These are phyloP conservation scores for Gambusia holbrooki DNA, from an alignment of 2,113 vertebrate species.

Conservation along the genomic window DNA sequence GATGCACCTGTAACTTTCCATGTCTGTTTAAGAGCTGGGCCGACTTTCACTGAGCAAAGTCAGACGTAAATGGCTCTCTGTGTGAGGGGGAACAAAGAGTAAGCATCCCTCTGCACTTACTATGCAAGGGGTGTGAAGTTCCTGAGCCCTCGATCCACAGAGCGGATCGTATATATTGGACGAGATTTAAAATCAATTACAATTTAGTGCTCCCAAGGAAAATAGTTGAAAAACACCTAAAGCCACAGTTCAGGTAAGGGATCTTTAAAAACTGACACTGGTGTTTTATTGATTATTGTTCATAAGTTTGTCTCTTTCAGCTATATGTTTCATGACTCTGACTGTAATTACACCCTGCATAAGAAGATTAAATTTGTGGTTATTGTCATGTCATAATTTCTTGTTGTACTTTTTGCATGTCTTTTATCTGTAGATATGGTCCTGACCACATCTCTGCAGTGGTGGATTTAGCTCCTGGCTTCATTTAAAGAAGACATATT, in stretches of 20 bases:
- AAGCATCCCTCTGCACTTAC: slow-evolving; percentile 70
- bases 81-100: slow-evolving; percentile 68
- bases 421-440: slow-evolving; percentile 68
- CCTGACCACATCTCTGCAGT: slow-evolving; percentile 62
- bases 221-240: slow-evolving; percentile 47
- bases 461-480: slow-evolving; percentile 63
- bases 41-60: slow-evolving; percentile 37
- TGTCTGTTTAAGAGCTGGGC: slow-evolving; percentile 59
- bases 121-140: slow-evolving; percentile 77
- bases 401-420: slow-evolving; percentile 22
- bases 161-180: slow-evolving; percentile 62
- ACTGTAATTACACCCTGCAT: not conserved
- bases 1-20: slow-evolving; percentile 12
- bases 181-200: slow-evolving; percentile 70
- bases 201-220: slow-evolving; percentile 59
- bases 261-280: slow-evolving; percentile 19
- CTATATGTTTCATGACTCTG: slow-evolving; percentile 1
- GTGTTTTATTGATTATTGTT: slow-evolving; percentile 32
- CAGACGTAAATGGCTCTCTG: slow-evolving; percentile 71
- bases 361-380: slow-evolving; percentile 4
- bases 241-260: slow-evolving; percentile 28
- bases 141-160: slow-evolving; percentile 59
- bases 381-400: not conserved
- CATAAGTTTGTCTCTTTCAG: slow-evolving; percentile 9
- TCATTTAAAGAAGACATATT: slow-evolving; percentile 62